A percentile compares a stretch with the other conserved stretches of the same genome.
Evolutionary conservation across 2,888 invertebrate genomes (phyloP).

Genomic region (Drosophila acutilabella): DNA sequence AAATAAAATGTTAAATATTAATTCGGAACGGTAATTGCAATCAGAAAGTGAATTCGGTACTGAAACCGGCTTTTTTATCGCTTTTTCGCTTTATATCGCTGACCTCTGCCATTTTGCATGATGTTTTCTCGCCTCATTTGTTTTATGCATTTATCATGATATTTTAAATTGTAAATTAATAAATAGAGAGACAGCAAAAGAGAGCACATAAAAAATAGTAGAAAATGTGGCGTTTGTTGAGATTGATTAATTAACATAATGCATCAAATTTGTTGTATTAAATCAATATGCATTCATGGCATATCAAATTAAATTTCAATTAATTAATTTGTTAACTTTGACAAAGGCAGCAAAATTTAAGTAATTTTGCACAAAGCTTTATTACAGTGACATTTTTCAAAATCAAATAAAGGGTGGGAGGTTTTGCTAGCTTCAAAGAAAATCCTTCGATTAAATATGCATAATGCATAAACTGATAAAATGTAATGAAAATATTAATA

Average conservation of each 20-base stretch:
- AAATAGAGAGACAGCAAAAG: background rate
- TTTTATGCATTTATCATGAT: conserved; percentile 1
- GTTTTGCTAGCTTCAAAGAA: background rate
- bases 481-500: conserved; percentile 30
- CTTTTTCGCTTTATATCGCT: background rate
- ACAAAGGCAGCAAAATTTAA: conserved; percentile 36
- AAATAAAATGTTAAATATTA: background rate
- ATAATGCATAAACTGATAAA: conserved; percentile 37
- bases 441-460: conserved; percentile 15
- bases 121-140: conserved; percentile 3
- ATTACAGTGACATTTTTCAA: conserved; percentile 4
- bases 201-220: background rate
- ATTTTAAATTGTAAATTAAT: conserved; percentile 12
- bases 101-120: conserved; percentile 52
- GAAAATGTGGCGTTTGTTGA: background rate
- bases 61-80: conserved; percentile 5
- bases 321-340: conserved; percentile 45
- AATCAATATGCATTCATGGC: conserved; percentile 30
- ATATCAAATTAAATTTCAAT: conserved; percentile 53
- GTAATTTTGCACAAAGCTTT: conserved; percentile 31
- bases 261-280: conserved; percentile 26
- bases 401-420: background rate
- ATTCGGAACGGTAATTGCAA: conserved; percentile 10
- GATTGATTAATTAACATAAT: conserved; percentile 37
- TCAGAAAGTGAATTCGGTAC: conserved; percentile 9